phyloP scores from a whole-genome alignment of 2,113 vertebrate species.

The Hyperopisus bebe region DNA sequence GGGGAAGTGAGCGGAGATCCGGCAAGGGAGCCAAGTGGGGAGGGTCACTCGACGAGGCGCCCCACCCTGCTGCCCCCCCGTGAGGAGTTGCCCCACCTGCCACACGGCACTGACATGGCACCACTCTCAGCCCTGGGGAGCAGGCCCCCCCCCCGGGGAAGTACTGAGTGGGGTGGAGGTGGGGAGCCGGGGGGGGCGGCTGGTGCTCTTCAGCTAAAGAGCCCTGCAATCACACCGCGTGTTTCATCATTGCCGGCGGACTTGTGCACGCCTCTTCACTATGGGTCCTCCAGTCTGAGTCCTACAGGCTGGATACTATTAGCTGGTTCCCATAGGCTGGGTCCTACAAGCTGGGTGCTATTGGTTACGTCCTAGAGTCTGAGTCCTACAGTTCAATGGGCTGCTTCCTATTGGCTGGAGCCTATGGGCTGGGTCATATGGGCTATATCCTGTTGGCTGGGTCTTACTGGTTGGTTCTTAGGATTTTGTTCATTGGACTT shows the following conservation, averaged over 20 bases:
- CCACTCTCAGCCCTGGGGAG: conserved; percentile 21
- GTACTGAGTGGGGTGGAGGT: conserved; percentile 22
- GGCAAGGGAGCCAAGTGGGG: conserved; percentile 59
- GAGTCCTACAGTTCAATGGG: neutral
- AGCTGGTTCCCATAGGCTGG: neutral
- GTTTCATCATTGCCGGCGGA: conserved; percentile 42
- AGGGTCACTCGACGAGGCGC: conserved; percentile 54
- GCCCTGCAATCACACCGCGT: conserved; percentile 53
- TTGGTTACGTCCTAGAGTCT: neutral
- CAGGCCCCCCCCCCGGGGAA: neutral
- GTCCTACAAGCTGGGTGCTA: neutral
- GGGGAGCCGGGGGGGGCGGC: conserved; percentile 18
- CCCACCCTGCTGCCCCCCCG: conserved; percentile 54
- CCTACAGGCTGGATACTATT: neutral
- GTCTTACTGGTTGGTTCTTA: neutral
- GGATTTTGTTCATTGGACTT: neutral
- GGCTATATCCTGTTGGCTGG: neutral
- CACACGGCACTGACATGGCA: conserved; percentile 47
- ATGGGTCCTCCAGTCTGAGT: neutral
- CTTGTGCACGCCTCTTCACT: conserved; percentile 22
- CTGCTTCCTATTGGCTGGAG: neutral
- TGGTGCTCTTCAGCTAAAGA: conserved; percentile 52
- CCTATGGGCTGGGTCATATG: neutral
- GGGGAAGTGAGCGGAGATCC: conserved; percentile 25
- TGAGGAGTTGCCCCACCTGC: conserved; percentile 45